Conservation (phyloP, 2,113 vertebrate genomes). For the Loxodonta africana region DNA sequence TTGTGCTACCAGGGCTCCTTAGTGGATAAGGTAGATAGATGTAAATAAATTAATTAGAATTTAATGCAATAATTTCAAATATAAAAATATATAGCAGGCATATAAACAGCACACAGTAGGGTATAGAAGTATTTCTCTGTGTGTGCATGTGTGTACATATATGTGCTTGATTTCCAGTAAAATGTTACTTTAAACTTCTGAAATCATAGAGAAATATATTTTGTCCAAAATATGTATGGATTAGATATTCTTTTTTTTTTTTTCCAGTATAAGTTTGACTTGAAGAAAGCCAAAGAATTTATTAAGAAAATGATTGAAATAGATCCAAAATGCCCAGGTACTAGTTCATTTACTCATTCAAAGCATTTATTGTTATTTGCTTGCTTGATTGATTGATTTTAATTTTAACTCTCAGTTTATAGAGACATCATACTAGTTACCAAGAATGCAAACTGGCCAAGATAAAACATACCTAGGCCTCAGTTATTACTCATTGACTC, state of each 20-base stretch:
- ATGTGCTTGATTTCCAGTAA: neutral
- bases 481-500: neutral
- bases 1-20: no score
- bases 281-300: neutral
- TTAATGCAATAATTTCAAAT: neutral
- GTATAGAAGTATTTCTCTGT: neutral
- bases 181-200: neutral
- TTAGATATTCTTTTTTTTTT: neutral
- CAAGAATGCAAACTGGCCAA: neutral
- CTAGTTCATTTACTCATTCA: neutral
- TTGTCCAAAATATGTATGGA: neutral
- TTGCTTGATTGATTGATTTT: neutral
- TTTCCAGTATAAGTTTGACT: neutral
- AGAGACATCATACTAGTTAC: neutral
- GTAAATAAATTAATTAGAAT: neutral
- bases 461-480: neutral
- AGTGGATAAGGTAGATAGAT: neutral
- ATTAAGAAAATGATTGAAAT: slow-evolving; percentile 5
- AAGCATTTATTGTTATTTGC: neutral
- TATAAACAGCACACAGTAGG: neutral
- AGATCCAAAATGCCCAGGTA: neutral
- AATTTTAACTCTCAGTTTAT: neutral
- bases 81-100: neutral
- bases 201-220: neutral
- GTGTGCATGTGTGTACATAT: neutral